These are phyloP conservation scores for Pseudomyrmex pallidus DNA, from an alignment of 1,140 invertebrate genomes.

Conservation along the genomic window DNA sequence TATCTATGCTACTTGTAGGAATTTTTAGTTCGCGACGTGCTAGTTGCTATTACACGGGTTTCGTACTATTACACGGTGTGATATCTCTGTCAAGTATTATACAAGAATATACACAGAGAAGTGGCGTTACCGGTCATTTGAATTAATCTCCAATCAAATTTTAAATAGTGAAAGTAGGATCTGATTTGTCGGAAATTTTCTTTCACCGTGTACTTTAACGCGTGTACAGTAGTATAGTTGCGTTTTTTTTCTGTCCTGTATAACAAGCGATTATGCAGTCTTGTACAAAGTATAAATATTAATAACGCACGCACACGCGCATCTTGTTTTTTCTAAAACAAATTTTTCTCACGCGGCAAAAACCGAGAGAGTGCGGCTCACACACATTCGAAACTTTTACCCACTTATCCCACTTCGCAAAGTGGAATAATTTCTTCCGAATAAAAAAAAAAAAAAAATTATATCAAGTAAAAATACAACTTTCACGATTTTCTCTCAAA, in stretches of 20 bases:
- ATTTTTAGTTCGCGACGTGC: background rate
- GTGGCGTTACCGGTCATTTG: conserved; percentile 12
- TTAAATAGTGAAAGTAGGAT: conserved; percentile 37
- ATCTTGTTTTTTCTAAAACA: background rate
- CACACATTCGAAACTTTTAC: too few relatives aligned
- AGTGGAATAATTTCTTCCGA: too few relatives aligned
- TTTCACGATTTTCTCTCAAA: too few relatives aligned
- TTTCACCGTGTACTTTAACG: background rate
- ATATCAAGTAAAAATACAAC: too few relatives aligned
- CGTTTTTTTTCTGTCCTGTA: background rate
- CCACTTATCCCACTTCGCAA: too few relatives aligned
- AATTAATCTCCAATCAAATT: conserved; percentile 37
- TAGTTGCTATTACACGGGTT: background rate
- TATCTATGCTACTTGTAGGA: background rate
- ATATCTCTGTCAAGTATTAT: conserved; percentile 7
- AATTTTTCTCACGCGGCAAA: background rate
- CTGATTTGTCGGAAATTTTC: conserved; percentile 13
- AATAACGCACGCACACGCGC: background rate
- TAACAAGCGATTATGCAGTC: background rate
- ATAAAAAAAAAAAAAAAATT: too few relatives aligned
- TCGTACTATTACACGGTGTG: background rate
- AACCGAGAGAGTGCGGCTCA: too few relatives aligned
- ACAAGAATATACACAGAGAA: background rate
- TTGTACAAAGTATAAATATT: background rate
- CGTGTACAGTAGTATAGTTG: background rate